Conservation (phyloP, 2,888 invertebrate genomes). For the Acrobasis suavella region DNA sequence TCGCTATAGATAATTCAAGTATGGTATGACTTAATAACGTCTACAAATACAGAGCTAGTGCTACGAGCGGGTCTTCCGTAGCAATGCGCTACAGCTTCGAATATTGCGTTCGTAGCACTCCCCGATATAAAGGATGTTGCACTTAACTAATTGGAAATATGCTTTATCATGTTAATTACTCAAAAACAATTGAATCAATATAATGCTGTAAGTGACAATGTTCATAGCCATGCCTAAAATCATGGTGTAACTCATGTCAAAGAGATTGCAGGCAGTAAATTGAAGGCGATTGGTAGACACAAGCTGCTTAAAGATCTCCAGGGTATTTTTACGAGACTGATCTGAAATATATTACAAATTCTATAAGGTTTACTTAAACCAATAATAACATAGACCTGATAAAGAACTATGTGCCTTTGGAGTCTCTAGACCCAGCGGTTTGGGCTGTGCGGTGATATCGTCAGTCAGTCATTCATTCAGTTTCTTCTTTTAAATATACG, state of each 20-base stretch:
- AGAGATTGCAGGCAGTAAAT: slow-evolving; percentile 54
- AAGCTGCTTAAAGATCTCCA: slow-evolving; percentile 56
- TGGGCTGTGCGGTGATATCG: too few relatives aligned
- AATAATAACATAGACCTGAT: too few relatives aligned
- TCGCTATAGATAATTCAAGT: too few relatives aligned
- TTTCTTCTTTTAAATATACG: too few relatives aligned
- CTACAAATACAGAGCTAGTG: background rate
- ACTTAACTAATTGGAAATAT: background rate
- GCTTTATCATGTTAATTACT: slow-evolving; percentile 16
- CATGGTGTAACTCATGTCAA: slow-evolving; percentile 52
- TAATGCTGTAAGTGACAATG: slow-evolving; percentile 62
- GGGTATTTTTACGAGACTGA: slow-evolving; percentile 39
- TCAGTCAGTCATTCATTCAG: too few relatives aligned
- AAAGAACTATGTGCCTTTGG: too few relatives aligned
- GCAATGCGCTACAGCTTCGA: background rate
- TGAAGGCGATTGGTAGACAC: slow-evolving; percentile 49
- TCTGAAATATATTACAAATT: too few relatives aligned
- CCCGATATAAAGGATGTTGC: background rate
- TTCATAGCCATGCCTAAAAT: slow-evolving; percentile 56
- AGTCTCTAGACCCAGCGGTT: too few relatives aligned
- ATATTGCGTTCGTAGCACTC: background rate
- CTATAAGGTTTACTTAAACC: too few relatives aligned
- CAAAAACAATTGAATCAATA: slow-evolving; percentile 54
- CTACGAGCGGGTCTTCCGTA: background rate
- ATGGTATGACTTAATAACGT: too few relatives aligned